A percentile compares a stretch with the other conserved stretches of the same genome.
Evolutionary conservation across 92 coral and sea anemone genomes (phyloP).

Genomic region (Phenganax subtilis): DNA sequence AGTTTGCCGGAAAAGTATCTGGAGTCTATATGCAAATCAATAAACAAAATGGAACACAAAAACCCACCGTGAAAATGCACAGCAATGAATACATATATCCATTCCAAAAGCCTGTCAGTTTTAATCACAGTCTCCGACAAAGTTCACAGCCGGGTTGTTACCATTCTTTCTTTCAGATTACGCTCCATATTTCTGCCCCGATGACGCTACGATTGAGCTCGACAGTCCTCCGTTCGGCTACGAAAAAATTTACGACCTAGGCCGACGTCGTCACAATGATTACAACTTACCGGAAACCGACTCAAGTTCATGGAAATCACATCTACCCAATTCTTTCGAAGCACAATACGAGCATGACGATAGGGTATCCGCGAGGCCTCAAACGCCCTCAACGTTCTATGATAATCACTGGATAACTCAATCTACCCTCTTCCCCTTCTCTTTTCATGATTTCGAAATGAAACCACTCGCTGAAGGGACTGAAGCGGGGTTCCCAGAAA

Average conservation of each 20-base stretch:
- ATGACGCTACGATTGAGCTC: slow-evolving; percentile 20
- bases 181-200: slow-evolving; percentile 26
- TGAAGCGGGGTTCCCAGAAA: not conserved
- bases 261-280: slow-evolving; percentile 23
- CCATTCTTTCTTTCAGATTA: slow-evolving; percentile 12
- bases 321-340: slow-evolving; percentile 3
- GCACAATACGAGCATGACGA: slow-evolving; percentile 5
- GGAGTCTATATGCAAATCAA: too few species aligned
- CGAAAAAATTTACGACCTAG: slow-evolving; percentile 32
- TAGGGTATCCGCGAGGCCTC: slow-evolving; percentile 18
- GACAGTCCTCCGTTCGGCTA: slow-evolving; percentile 33
- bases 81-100: too few species aligned
- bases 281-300: slow-evolving; percentile 28
- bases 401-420: slow-evolving; percentile 38
- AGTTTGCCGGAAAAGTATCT: too few species aligned
- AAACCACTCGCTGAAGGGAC: slow-evolving; percentile 20
- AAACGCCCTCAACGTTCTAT: slow-evolving; percentile 39
- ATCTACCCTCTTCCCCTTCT: slow-evolving; percentile 40
- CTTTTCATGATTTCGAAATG: slow-evolving; percentile 32
- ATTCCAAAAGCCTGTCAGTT: too few species aligned
- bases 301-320: slow-evolving; percentile 9
- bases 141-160: not conserved
- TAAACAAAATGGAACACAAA: too few species aligned
- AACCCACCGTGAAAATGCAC: too few species aligned
- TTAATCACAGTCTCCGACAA: too few species aligned